Conservation (phyloP, 2,113 vertebrate genomes). For the Ageneiosus marmoratus region DNA sequence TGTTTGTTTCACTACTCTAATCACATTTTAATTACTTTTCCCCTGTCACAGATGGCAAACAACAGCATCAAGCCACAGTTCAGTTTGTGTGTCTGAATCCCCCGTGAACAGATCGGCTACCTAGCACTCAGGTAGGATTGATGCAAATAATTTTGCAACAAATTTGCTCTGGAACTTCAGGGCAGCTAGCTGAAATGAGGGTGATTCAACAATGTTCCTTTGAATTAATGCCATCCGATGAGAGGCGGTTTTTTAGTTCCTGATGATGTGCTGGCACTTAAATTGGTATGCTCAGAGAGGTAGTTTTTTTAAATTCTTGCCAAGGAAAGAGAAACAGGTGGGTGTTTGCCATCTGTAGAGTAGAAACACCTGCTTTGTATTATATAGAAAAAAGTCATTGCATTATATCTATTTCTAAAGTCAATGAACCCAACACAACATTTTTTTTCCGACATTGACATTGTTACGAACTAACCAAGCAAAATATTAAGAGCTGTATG, state of each 20-base stretch:
- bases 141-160: conserved; percentile 32
- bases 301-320: background rate
- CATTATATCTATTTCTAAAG: conserved; percentile 52
- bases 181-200: conserved; percentile 22
- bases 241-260: conserved; percentile 19
- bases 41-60: conserved; percentile 53
- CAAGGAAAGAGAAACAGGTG: conserved; percentile 42
- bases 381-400: conserved; percentile 49
- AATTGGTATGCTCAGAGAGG: conserved; percentile 40
- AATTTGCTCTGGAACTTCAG: conserved; percentile 18
- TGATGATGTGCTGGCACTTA: conserved; percentile 25
- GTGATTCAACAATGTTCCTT: conserved; percentile 20
- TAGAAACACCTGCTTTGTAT: conserved; percentile 59
- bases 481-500: conserved; percentile 6
- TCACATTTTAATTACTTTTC: conserved; percentile 51
- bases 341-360: conserved; percentile 56
- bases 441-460: conserved; percentile 37
- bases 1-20: conserved; percentile 50
- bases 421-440: conserved; percentile 44
- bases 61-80: conserved; percentile 42
- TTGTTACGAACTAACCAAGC: conserved; percentile 27
- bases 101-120: conserved; percentile 4
- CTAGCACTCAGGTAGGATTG: conserved; percentile 26
- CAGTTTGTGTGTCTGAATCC: background rate
- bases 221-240: conserved; percentile 26